Percentiles rank a stretch among this genome's conserved stretches.
These are phyloP conservation scores for Apogon hyalosoma DNA, from an alignment of 2,797 vertebrate genomes.

Conservation along the genomic window DNA sequence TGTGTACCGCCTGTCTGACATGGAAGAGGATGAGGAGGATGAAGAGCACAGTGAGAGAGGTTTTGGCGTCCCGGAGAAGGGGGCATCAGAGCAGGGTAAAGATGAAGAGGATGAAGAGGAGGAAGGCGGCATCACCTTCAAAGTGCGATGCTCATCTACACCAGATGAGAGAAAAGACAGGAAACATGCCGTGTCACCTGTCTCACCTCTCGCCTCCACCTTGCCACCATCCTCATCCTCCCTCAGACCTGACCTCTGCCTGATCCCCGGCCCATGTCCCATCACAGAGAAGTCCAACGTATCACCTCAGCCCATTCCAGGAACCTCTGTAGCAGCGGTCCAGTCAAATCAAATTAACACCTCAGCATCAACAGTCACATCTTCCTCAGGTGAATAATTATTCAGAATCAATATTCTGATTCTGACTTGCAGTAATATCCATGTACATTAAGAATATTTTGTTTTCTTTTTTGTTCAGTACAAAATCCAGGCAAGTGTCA, in stretches of 20 bases:
- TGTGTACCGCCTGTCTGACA: conserved; percentile 89
- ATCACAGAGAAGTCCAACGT: conserved; percentile 24
- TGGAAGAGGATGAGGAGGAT: conserved; percentile 92
- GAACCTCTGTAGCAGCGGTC: conserved; percentile 47
- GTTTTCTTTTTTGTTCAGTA: conserved; percentile 73
- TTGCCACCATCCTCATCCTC: conserved; percentile 29
- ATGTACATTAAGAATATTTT: neutral
- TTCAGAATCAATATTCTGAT: neutral
- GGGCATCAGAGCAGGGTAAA: conserved; percentile 72
- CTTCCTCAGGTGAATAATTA: conserved; percentile 54
- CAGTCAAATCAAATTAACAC: conserved; percentile 76
- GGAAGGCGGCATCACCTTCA: conserved; percentile 94
- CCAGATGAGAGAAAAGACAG: conserved; percentile 80
- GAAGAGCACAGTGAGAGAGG: conserved; percentile 66
- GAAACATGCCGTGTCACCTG: conserved; percentile 61
- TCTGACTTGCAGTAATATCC: neutral
- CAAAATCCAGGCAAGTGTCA: conserved; percentile 94
- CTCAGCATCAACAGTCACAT: conserved; percentile 14
- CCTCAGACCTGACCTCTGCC: conserved; percentile 11
- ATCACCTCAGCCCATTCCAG: conserved; percentile 44
- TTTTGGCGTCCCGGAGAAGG: conserved; percentile 79
- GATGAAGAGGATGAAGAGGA: conserved; percentile 83
- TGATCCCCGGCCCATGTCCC: conserved; percentile 4
- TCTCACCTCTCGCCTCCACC: conserved; percentile 22
- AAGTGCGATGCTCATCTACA: conserved; percentile 84